phyloP scores from a whole-genome alignment of 2,797 vertebrate genomes.

The Trichosurus vulpecula region DNA sequence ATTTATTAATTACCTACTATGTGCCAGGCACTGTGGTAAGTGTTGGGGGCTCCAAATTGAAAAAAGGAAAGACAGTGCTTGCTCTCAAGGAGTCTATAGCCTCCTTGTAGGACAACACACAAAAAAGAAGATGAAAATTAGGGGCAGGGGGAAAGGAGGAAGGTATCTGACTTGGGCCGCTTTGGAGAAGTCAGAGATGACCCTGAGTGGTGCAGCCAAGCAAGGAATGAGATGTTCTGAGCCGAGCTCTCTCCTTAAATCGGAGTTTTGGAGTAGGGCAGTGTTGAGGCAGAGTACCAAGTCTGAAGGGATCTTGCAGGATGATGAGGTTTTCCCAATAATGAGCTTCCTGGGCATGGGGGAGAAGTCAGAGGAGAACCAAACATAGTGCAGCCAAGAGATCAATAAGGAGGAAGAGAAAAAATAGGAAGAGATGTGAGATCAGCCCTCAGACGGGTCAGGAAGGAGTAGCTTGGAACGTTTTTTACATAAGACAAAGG shows the following conservation, averaged over 20 bases:
- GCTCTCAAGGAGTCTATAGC: background rate
- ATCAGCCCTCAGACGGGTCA: background rate
- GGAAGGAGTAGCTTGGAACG: background rate
- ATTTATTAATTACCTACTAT: background rate
- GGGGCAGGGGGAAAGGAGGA: background rate
- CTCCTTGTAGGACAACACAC: background rate
- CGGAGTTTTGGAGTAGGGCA: background rate
- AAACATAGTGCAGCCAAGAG: too few species aligned
- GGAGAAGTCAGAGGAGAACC: too few species aligned
- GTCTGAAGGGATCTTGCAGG: background rate
- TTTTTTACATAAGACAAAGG: too few species aligned
- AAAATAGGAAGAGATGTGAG: too few species aligned
- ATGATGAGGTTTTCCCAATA: background rate
- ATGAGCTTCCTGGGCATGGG: background rate
- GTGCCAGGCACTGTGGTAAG: background rate
- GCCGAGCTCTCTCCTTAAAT: background rate
- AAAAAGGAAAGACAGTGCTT: background rate
- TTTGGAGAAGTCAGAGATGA: background rate
- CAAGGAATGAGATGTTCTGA: background rate
- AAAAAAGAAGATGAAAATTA: background rate
- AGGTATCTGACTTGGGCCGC: background rate
- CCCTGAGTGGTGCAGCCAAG: background rate
- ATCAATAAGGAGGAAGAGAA: too few species aligned
- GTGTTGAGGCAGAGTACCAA: background rate
- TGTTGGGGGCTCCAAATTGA: background rate